phyloP scores from a whole-genome alignment of 2,797 vertebrate genomes.

The Thalassophryne amazonica region DNA sequence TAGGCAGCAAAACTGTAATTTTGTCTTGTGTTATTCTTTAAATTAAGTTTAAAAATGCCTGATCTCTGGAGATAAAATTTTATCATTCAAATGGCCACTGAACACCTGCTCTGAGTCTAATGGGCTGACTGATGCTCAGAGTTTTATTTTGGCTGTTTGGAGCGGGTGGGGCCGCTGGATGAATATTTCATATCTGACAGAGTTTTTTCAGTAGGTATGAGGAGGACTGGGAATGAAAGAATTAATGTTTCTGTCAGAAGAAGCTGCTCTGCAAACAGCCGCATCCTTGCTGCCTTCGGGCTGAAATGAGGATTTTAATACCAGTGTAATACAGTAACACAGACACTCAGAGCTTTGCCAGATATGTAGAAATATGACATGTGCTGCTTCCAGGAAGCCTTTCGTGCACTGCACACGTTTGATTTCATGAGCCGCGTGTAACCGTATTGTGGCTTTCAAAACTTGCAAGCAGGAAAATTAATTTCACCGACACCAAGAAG shows the following conservation, averaged over 20 bases:
- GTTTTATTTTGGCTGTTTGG: background rate
- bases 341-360: constrained; percentile 19
- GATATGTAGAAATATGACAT: constrained; percentile 21
- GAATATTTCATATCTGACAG: constrained; percentile 35
- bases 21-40: background rate
- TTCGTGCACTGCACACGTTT: constrained; percentile 1
- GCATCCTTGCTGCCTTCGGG: constrained; percentile 53
- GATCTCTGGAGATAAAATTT: background rate
- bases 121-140: background rate
- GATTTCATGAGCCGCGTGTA: constrained; percentile 8
- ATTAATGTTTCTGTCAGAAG: constrained; percentile 67
- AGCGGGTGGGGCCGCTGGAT: constrained; percentile 24
- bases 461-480: background rate
- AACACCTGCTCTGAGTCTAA: background rate
- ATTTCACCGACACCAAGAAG: too few species aligned
- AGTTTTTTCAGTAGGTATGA: constrained; percentile 27
- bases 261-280: constrained; percentile 63
- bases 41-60: background rate
- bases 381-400: constrained; percentile 17
- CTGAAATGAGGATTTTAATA: constrained; percentile 51
- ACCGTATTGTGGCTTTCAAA: background rate
- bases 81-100: constrained; percentile 14
- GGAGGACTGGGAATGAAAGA: constrained; percentile 36
- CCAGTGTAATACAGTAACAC: constrained; percentile 38
- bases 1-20: background rate